phyloP scores from a whole-genome alignment of 2,888 invertebrate species.

The Notodonta ziczac region DNA sequence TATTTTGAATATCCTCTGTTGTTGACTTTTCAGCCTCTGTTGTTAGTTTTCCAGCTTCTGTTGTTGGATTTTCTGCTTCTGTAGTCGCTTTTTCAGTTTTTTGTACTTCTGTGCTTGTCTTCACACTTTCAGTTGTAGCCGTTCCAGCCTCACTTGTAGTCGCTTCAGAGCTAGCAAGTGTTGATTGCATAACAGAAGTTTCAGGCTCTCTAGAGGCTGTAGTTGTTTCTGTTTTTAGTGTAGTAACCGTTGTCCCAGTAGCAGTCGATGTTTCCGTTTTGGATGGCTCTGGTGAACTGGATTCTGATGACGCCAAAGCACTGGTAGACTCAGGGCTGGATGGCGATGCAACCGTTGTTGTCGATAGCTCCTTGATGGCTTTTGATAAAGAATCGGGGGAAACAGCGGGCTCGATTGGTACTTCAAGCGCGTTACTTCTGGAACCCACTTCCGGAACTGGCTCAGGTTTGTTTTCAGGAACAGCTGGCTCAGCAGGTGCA shows the following conservation, averaged over 20 bases:
- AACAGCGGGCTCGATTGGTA: background rate
- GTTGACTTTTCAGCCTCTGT: constrained; percentile 10
- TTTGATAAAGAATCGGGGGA: background rate
- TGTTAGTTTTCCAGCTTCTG: constrained; percentile 17
- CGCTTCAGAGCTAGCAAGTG: background rate
- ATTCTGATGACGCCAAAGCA: constrained; percentile 14
- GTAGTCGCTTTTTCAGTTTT: constrained; percentile 7
- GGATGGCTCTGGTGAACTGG: constrained; percentile 8
- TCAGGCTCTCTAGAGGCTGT: background rate
- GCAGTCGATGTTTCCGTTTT: constrained; percentile 4
- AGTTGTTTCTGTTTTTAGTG: constrained; percentile 2
- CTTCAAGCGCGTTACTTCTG: background rate
- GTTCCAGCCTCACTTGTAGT: background rate
- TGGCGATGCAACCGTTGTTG: background rate
- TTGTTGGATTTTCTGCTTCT: constrained; percentile 16
- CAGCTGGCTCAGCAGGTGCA: constrained; percentile 2
- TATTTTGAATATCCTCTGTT: constrained; percentile 7
- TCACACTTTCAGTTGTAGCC: background rate
- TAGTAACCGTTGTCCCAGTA: constrained; percentile 6
- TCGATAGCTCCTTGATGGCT: background rate
- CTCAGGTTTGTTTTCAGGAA: constrained; percentile 18
- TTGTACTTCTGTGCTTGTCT: background rate
- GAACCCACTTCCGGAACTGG: constrained; percentile 14
- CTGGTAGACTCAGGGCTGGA: constrained; percentile 8
- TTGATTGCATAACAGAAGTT: background rate